Evolutionary conservation across 2,888 invertebrate genomes (phyloP).

Genomic region (Thyatira batis): DNA sequence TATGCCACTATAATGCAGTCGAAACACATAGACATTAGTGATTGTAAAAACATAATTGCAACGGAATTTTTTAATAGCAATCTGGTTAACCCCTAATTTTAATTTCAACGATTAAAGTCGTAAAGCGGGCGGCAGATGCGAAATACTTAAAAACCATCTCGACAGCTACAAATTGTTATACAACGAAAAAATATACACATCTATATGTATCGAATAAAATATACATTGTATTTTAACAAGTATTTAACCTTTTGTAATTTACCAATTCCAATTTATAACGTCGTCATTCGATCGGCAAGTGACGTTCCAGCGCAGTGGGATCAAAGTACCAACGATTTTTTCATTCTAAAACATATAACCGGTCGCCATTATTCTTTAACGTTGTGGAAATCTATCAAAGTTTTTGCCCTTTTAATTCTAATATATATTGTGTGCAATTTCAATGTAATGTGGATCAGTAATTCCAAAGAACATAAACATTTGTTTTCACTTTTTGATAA

Average conservation of each 20-base stretch:
- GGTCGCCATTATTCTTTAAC: background rate
- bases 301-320: background rate
- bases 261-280: constrained; percentile 26
- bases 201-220: constrained; percentile 27
- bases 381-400: background rate
- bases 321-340: background rate
- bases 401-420: background rate
- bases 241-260: constrained; percentile 48
- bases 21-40: background rate
- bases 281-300: constrained; percentile 5
- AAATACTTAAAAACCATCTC: constrained; percentile 29
- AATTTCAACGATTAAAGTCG: constrained; percentile 22
- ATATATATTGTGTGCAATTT: background rate
- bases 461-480: background rate
- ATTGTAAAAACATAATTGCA: background rate
- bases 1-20: background rate
- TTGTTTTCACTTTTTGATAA: no score
- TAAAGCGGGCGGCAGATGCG: constrained; percentile 37
- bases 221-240: constrained; percentile 44
- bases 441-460: background rate
- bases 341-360: background rate
- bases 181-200: constrained; percentile 16
- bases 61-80: constrained; percentile 20
- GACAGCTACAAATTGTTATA: constrained; percentile 19
- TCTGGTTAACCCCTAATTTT: constrained; percentile 30